phyloP scores from a whole-genome alignment of 2,888 invertebrate genomes.

The Sinohyriopsis cumingii region DNA sequence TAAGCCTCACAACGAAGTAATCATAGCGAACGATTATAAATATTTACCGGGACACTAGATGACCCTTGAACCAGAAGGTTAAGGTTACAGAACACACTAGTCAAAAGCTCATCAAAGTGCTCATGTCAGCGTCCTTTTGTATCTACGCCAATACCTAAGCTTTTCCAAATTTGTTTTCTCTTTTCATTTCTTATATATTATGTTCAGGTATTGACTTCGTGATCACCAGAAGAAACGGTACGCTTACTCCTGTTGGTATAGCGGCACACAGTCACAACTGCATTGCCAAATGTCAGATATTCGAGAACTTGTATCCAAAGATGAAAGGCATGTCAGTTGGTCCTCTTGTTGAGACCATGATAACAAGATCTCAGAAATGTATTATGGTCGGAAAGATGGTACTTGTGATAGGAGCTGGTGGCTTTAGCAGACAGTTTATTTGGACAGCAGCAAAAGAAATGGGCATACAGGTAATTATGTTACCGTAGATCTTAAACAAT shows the following conservation, averaged over 20 bases:
- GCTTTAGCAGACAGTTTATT: constrained; percentile 42
- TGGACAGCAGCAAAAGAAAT: constrained; percentile 34
- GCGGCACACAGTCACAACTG: constrained; percentile 58
- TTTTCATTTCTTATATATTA: too few species aligned
- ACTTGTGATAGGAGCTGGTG: constrained; percentile 47
- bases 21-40: too few species aligned
- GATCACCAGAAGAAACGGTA: constrained; percentile 22
- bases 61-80: too few species aligned
- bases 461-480: constrained; percentile 38
- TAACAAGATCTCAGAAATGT: constrained; percentile 40
- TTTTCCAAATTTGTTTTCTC: too few species aligned
- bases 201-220: constrained; percentile 47
- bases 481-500: too few species aligned
- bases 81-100: too few species aligned
- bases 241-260: constrained; percentile 38
- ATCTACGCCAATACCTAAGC: too few species aligned
- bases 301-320: constrained; percentile 28
- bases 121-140: too few species aligned
- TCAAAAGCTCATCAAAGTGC: too few species aligned
- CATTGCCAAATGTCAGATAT: constrained; percentile 39
- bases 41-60: too few species aligned
- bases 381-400: constrained; percentile 39
- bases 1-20: too few species aligned
- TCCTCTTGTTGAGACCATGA: constrained; percentile 49
- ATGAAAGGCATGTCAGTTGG: constrained; percentile 28